Conservation (phyloP, 1,140 invertebrate genomes). For the Mizuhopecten yessoensis region DNA sequence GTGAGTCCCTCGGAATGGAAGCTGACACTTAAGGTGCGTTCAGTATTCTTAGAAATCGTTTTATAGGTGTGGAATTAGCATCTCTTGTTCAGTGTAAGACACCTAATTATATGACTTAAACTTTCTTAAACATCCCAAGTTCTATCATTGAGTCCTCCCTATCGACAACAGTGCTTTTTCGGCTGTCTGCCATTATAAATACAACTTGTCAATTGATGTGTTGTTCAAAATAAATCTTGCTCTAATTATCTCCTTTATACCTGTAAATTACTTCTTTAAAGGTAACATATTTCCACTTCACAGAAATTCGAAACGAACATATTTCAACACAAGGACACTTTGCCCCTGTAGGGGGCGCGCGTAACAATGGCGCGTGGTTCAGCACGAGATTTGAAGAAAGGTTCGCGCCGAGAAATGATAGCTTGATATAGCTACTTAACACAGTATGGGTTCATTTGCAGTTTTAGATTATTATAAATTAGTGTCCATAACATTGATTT, state of each 20-base stretch:
- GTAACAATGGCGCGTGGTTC: conserved; percentile 28
- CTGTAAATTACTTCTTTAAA: conserved; percentile 29
- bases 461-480: conserved; percentile 36
- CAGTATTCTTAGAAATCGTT: conserved; percentile 7
- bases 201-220: conserved; percentile 9
- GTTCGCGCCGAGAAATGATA: neutral
- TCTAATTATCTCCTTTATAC: conserved; percentile 35
- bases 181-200: conserved; percentile 16
- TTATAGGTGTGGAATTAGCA: conserved; percentile 2
- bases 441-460: neutral
- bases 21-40: neutral
- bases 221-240: conserved; percentile 39
- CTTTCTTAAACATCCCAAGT: neutral
- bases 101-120: neutral
- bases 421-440: conserved; percentile 21
- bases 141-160: neutral
- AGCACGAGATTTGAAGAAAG: conserved; percentile 5
- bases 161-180: neutral
- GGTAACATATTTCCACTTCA: conserved; percentile 38
- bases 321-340: conserved; percentile 30
- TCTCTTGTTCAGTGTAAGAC: neutral
- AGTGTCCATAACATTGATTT: conserved; percentile 39
- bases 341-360: conserved; percentile 33
- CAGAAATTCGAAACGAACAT: conserved; percentile 38
- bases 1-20: neutral